Conservation (phyloP, 1,140 invertebrate genomes). For the Cotesia glomerata region DNA sequence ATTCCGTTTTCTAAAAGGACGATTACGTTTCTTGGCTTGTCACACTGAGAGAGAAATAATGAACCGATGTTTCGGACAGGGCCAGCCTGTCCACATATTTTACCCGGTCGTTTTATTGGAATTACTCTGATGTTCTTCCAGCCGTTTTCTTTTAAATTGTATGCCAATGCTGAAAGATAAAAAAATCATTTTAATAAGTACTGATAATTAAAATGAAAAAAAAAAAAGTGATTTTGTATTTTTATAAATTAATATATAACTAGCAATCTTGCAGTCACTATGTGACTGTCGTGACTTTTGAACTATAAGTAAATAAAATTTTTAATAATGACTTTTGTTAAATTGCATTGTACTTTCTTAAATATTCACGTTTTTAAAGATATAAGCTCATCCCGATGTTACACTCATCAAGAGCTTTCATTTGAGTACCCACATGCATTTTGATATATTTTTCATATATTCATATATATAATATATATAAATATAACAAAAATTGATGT, state of each 20-base stretch:
- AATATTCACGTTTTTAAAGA: too few relatives aligned
- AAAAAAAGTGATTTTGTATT: neutral
- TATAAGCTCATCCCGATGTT: too few relatives aligned
- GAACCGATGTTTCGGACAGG: constrained; percentile 56
- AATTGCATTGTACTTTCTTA: too few relatives aligned
- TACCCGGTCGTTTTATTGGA: constrained; percentile 50
- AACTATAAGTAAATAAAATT: too few relatives aligned
- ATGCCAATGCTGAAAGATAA: constrained; percentile 44
- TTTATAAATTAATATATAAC: neutral
- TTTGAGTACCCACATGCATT: too few relatives aligned
- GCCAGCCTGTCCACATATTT: constrained; percentile 56
- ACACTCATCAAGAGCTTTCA: too few relatives aligned
- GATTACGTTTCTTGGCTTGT: constrained; percentile 54
- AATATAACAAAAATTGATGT: too few relatives aligned
- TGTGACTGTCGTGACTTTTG: too few relatives aligned
- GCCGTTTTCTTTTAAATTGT: constrained; percentile 46
- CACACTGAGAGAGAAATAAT: constrained; percentile 55
- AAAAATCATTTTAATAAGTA: too few relatives aligned
- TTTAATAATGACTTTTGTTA: too few relatives aligned
- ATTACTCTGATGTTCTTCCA: constrained; percentile 58
- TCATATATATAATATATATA: too few relatives aligned
- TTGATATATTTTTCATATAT: too few relatives aligned
- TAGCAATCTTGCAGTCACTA: neutral
- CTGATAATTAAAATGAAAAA: neutral
- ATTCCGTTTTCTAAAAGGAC: constrained; percentile 53